Conservation (phyloP, 2,113 vertebrate genomes). For the Hippocampus barbouri region DNA sequence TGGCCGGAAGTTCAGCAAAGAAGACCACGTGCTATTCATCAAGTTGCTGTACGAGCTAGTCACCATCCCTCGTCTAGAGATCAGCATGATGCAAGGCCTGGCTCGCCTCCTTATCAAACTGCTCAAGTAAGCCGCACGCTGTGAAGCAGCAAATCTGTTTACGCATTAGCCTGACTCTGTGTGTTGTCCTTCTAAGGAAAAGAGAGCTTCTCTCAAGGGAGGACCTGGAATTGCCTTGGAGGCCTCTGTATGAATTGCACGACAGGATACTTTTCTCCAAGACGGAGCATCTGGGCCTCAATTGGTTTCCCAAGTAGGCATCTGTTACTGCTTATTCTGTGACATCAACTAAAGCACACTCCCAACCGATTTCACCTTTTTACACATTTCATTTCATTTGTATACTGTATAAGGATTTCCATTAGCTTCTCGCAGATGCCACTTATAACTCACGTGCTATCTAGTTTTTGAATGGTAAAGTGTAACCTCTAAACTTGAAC, state of each 20-base stretch:
- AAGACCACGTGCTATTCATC: conserved; percentile 96
- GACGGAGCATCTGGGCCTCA: conserved; percentile 94
- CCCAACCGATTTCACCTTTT: not conserved
- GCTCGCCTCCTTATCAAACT: conserved; percentile 91
- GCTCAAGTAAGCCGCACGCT: conserved; percentile 80
- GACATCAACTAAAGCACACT: not conserved
- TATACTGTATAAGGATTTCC: too few species aligned
- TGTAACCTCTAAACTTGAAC: not conserved
- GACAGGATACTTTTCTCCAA: conserved; percentile 96
- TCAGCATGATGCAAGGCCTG: conserved; percentile 98
- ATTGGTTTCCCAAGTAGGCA: conserved; percentile 98
- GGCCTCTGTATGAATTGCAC: conserved; percentile 89
- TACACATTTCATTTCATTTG: too few species aligned
- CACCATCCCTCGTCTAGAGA: conserved; percentile 89
- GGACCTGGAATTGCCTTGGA: conserved; percentile 92
- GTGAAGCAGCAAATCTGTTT: conserved; percentile 10
- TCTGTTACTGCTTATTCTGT: not conserved
- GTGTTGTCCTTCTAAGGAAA: conserved; percentile 74
- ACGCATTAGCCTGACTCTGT: conserved; percentile 2
- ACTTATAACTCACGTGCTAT: not conserved
- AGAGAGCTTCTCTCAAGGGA: conserved; percentile 92
- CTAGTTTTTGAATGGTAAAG: not conserved
- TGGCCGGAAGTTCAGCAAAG: conserved; percentile 97
- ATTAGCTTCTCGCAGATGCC: too few species aligned
- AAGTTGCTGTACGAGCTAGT: conserved; percentile 93